These are phyloP conservation scores for Parasteatoda lunata DNA, from an alignment of 2,888 invertebrate genomes.

Conservation along the genomic window DNA sequence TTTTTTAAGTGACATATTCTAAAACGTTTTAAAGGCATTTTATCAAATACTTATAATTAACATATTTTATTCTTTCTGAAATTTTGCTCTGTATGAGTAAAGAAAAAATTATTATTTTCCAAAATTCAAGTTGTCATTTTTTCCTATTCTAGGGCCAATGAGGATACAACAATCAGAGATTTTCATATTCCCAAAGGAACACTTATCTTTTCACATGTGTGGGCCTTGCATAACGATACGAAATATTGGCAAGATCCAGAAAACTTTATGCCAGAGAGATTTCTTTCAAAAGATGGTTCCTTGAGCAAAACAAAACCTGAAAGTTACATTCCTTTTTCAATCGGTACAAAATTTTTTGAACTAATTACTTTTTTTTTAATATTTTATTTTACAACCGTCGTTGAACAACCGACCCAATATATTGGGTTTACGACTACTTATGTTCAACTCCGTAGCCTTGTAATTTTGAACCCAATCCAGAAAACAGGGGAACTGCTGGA, in stretches of 20 bases:
- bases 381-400: too few relatives aligned
- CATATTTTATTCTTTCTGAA: too few relatives aligned
- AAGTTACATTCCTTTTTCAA: slow-evolving; percentile 33
- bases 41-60: too few relatives aligned
- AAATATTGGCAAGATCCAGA: slow-evolving; percentile 42
- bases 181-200: slow-evolving; percentile 31
- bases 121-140: background rate
- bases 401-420: too few relatives aligned
- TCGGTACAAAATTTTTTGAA: slow-evolving; percentile 27
- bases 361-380: background rate
- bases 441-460: too few relatives aligned
- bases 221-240: slow-evolving; percentile 31
- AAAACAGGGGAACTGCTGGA: too few relatives aligned
- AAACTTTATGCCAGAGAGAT: slow-evolving; percentile 27
- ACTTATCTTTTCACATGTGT: slow-evolving; percentile 13
- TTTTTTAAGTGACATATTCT: too few relatives aligned
- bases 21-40: too few relatives aligned
- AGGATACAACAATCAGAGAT: slow-evolving; percentile 11
- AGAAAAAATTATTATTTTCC: background rate
- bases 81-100: too few relatives aligned
- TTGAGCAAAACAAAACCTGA: background rate
- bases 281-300: slow-evolving; percentile 20
- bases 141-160: slow-evolving; percentile 1
- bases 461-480: too few relatives aligned
- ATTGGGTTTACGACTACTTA: too few relatives aligned